phyloP scores from a whole-genome alignment of 2,113 vertebrate genomes.

The Micronycteris hirsuta region DNA sequence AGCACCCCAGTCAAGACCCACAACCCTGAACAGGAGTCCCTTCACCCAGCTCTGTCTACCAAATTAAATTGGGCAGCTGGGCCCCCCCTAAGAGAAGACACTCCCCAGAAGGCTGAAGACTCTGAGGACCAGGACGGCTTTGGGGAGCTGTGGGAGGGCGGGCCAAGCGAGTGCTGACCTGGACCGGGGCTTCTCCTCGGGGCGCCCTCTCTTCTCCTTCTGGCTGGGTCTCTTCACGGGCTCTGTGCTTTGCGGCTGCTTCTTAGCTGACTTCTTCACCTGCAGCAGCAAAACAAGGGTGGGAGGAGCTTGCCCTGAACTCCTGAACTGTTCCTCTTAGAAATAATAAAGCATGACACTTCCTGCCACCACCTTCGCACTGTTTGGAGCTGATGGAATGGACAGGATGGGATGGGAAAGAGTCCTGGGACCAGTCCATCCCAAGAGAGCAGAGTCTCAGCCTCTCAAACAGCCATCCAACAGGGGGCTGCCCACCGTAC shows the following conservation, averaged over 20 bases:
- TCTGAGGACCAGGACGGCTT: accelerated
- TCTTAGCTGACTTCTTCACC: constrained; percentile 88
- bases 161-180: constrained; percentile 77
- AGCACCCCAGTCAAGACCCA: not conserved
- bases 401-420: not conserved
- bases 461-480: not conserved
- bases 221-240: constrained; percentile 84
- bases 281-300: constrained; percentile 43
- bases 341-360: accelerated
- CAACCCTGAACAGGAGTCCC: not conserved
- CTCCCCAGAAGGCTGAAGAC: not conserved
- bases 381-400: accelerated
- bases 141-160: not conserved
- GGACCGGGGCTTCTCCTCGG: constrained; percentile 87
- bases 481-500: accelerated
- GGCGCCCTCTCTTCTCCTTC: constrained; percentile 90
- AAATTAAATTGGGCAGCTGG: not conserved
- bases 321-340: no score
- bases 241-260: constrained; percentile 78
- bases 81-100: accelerated
- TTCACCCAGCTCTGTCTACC: not conserved
- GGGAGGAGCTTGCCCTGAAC: accelerated
- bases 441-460: not conserved
- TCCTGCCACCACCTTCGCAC: accelerated
- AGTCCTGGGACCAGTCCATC: accelerated